phyloP scores from a whole-genome alignment of 2,888 invertebrate species.

The Flexamia atlantica region DNA sequence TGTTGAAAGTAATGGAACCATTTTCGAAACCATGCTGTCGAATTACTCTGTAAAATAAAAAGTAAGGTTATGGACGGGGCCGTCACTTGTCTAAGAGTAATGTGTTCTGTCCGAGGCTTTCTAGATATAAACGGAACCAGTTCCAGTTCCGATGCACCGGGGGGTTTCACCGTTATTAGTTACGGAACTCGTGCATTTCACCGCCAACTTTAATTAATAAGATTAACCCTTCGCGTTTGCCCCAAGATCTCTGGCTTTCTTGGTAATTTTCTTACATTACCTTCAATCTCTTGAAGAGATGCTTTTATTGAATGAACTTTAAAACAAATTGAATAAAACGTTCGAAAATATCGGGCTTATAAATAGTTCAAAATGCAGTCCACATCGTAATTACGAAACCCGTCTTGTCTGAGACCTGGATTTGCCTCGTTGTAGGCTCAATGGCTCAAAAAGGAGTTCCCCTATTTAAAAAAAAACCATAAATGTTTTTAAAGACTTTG shows the following conservation, averaged over 20 bases:
- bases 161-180: slow-evolving; percentile 42
- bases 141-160: slow-evolving; percentile 31
- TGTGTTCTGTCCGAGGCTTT: slow-evolving; percentile 3
- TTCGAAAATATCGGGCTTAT: too few relatives aligned
- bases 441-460: too few relatives aligned
- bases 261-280: background rate
- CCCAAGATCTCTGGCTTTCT: background rate
- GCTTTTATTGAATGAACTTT: too few relatives aligned
- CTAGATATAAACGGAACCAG: slow-evolving; percentile 32
- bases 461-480: too few relatives aligned
- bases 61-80: background rate
- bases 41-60: background rate
- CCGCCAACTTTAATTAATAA: slow-evolving; percentile 17
- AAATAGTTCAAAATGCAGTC: too few relatives aligned
- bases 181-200: slow-evolving; percentile 13
- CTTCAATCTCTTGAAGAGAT: too few relatives aligned
- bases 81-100: background rate
- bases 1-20: too few relatives aligned
- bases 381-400: too few relatives aligned
- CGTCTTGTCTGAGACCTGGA: too few relatives aligned
- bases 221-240: background rate
- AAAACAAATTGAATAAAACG: too few relatives aligned
- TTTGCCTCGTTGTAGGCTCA: too few relatives aligned
- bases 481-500: too few relatives aligned
- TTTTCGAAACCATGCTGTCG: background rate